A percentile compares a stretch with the other conserved stretches of the same genome.
These are phyloP conservation scores for Sceloporus undulatus DNA, from an alignment of 2,113 vertebrate genomes.

Conservation along the genomic window DNA sequence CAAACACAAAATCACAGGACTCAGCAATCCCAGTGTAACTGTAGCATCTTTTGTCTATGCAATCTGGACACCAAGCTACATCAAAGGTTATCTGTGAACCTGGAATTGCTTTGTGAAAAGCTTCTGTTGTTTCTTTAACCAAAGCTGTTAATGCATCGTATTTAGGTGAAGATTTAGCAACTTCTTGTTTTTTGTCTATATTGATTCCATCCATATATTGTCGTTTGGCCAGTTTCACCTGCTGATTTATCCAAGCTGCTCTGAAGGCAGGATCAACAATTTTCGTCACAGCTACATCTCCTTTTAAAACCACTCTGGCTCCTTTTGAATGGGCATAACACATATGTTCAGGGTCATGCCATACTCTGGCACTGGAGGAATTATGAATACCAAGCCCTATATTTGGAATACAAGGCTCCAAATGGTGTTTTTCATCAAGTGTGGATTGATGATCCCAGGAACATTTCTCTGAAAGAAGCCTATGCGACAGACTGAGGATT, in stretches of 20 bases:
- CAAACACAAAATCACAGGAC: slow-evolving; percentile 93
- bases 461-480: no score
- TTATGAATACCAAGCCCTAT: no score
- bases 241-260: slow-evolving; percentile 87
- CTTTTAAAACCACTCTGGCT: slow-evolving; percentile 72
- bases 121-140: slow-evolving; percentile 89
- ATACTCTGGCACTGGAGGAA: no score
- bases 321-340: no score
- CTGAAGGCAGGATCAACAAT: slow-evolving; percentile 86
- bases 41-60: slow-evolving; percentile 88
- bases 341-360: no score
- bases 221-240: slow-evolving; percentile 86
- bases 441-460: no score
- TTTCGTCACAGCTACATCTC: slow-evolving; percentile 84
- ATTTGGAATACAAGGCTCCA: no score
- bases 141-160: slow-evolving; percentile 89
- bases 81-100: slow-evolving; percentile 98
- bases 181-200: slow-evolving; percentile 92
- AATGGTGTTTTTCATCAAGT: no score
- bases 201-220: slow-evolving; percentile 98
- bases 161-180: slow-evolving; percentile 81
- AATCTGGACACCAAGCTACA: slow-evolving; percentile 92
- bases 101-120: slow-evolving; percentile 91
- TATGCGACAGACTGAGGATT: no score
- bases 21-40: slow-evolving; percentile 89